phyloP scores from a whole-genome alignment of 2,797 vertebrate genomes.

The Carduelis carduelis region DNA sequence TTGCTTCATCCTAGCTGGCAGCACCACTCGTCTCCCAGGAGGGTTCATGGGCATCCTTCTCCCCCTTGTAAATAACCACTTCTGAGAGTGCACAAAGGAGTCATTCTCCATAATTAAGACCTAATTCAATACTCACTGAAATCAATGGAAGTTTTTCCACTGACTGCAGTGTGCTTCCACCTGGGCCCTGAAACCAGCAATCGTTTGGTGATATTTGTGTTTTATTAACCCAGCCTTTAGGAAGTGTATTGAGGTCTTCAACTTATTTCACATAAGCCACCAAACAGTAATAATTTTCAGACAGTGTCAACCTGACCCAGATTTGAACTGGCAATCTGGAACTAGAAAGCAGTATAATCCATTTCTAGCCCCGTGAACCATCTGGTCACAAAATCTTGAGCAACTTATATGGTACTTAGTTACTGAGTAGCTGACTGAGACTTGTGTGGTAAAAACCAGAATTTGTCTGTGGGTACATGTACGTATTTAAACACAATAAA shows the following conservation, averaged over 20 bases:
- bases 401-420: conserved; percentile 5
- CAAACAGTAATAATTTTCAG: conserved; percentile 62
- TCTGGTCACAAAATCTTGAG: conserved; percentile 44
- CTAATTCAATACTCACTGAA: conserved; percentile 13
- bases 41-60: neutral
- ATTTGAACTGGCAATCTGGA: conserved; percentile 68
- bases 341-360: conserved; percentile 37
- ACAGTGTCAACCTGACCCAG: conserved; percentile 60
- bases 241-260: conserved; percentile 47
- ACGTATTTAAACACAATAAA: neutral
- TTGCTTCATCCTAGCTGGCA: neutral
- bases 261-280: conserved; percentile 59
- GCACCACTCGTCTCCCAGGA: rapidly evolving
- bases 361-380: conserved; percentile 41
- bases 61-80: neutral
- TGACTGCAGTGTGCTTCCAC: neutral
- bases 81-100: neutral
- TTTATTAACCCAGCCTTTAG: conserved; percentile 54
- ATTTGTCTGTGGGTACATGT: neutral
- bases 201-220: conserved; percentile 49
- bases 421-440: neutral
- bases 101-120: conserved; percentile 38
- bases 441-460: neutral
- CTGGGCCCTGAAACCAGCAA: conserved; percentile 5
- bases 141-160: conserved; percentile 34